Percentiles rank a stretch among this genome's conserved stretches.
Conservation (phyloP, 2,797 vertebrate species). For the Thalassophryne amazonica region DNA sequence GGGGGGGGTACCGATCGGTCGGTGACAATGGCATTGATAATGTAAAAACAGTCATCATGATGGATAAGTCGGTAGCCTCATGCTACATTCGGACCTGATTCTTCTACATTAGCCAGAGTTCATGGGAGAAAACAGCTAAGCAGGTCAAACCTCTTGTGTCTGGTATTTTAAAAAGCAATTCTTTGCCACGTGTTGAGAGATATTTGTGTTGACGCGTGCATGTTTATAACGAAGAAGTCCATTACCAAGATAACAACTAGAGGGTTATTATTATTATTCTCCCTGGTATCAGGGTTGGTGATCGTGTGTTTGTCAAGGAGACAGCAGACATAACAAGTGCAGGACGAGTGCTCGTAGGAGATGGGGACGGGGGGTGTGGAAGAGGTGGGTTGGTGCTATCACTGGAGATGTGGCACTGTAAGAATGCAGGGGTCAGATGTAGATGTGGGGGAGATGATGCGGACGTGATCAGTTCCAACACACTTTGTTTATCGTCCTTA, state of each 20-base stretch:
- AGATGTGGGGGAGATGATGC: conserved; percentile 45
- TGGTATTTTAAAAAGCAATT: conserved; percentile 48
- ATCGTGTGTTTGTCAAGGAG: conserved; percentile 64
- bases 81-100: too few relatives aligned
- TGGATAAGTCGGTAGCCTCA: too few relatives aligned
- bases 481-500: conserved; percentile 71
- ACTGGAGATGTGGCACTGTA: conserved; percentile 37
- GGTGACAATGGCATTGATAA: too few relatives aligned
- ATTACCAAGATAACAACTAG: conserved; percentile 35
- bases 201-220: conserved; percentile 1
- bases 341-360: conserved; percentile 1
- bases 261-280: conserved; percentile 25
- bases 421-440: conserved; percentile 33
- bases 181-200: conserved; percentile 4
- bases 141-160: conserved; percentile 41
- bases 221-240: conserved; percentile 8
- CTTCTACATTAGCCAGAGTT: too few relatives aligned
- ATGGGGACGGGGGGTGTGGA: conserved; percentile 20
- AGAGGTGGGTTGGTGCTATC: conserved; percentile 5
- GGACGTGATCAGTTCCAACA: conserved; percentile 56
- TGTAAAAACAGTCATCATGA: too few relatives aligned
- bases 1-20: too few relatives aligned
- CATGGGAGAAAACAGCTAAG: too few relatives aligned
- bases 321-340: conserved; percentile 53
- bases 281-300: conserved; percentile 53